Evolutionary conservation across 2,888 invertebrate genomes (phyloP), one percentile per base, ranked within the genome.

Genomic region (Sarcophaga carnaria): DNA sequence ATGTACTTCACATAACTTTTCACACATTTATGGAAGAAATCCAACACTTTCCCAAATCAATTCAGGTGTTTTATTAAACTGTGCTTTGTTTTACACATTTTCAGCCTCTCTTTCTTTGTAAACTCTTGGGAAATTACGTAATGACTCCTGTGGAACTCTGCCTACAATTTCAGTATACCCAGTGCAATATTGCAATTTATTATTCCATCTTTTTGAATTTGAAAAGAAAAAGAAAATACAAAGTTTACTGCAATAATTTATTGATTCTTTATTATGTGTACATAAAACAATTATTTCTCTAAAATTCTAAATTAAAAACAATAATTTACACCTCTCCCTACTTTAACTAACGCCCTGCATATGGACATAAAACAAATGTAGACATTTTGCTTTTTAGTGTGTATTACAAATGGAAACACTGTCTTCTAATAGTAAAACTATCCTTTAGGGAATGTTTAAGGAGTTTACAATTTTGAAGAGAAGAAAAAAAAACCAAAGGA

Each of bases 381-480:
- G 14, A 25, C 27, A 62, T 37, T 37, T 37, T 37, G 8, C 37
- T 37, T 37, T 37, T 37, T 37, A 37, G 10, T 37, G 27, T 37
- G 8, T 37, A 10, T 37, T 37, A 37, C 60, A 37, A 47, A 74
- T 49, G 54, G 74, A 17, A 75, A 82, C 2, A 75, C 60, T 37
- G 37, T 6, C 37, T 37, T 37, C 37, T 66, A 66, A 77, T 25
- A 60, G 45, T 1, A 75, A 60, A 49, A 85, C 47, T 76, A 71
- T 84, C 71, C 85, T 67, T 37, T 63, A 79, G 75, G 81, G 87
- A 82, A 75, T 87, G 75, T 74, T 84, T 63, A 86, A 45, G 69
- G 25, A 76, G 76, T 80, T 79, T 69, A 59, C 67, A 71, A 74
- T 84, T 37, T 37, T 10, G 37, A 37, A 8, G 37, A 37, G 37